Conservation (phyloP, 1,140 invertebrate species). For the Dendrolimus kikuchii region DNA sequence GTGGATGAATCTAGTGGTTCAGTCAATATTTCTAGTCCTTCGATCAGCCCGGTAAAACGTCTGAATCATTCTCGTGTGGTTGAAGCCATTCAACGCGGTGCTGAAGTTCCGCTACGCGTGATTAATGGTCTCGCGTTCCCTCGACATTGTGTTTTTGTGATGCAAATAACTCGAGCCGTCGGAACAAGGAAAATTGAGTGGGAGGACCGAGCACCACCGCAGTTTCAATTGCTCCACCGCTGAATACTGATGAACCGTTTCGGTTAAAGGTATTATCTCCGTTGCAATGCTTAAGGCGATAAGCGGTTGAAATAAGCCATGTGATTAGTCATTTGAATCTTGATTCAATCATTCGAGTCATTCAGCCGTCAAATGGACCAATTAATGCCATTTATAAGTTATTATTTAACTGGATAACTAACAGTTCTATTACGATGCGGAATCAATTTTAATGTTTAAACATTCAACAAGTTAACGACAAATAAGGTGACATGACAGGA, state of each 20-base stretch:
- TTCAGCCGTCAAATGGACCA: no score
- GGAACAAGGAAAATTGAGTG: conserved; percentile 66
- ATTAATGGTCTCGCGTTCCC: conserved; percentile 64
- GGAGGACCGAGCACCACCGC: conserved; percentile 55
- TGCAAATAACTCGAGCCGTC: conserved; percentile 66
- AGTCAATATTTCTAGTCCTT: conserved; percentile 16
- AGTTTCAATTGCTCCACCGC: conserved; percentile 64
- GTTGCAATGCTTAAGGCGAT: conserved; percentile 39
- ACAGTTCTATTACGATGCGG: no score
- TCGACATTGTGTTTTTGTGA: conserved; percentile 69
- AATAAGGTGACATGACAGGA: no score
- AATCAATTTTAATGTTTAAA: no score
- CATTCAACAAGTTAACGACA: no score
- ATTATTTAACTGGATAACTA: no score
- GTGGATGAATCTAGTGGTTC: no score
- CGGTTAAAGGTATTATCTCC: conserved; percentile 45
- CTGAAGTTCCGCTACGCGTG: conserved; percentile 56
- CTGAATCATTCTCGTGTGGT: conserved; percentile 61
- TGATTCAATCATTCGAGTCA: neutral
- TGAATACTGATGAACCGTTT: conserved; percentile 67
- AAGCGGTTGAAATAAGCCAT: conserved; percentile 27
- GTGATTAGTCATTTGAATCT: conserved; percentile 13
- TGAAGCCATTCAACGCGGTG: conserved; percentile 50
- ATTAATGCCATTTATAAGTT: no score
- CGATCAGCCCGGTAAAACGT: conserved; percentile 44